A percentile compares a stretch with the other conserved stretches of the same genome.
Evolutionary conservation across 2,113 vertebrate genomes (phyloP).

Genomic region (Columba janthina): DNA sequence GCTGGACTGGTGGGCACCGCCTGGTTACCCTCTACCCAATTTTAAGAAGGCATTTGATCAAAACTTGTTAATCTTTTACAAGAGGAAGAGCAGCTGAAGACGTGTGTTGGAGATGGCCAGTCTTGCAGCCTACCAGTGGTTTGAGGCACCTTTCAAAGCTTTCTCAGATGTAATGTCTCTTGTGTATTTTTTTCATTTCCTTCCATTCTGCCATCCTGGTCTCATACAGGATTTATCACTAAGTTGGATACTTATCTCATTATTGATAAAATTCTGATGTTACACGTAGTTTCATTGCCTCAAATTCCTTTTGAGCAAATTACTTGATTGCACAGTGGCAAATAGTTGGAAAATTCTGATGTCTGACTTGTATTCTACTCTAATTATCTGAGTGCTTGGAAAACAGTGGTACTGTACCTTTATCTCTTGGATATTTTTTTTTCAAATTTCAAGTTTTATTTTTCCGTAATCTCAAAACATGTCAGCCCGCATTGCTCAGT

Average conservation of each 20-base stretch:
- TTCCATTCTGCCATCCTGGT: not conserved
- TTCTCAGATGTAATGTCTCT: not conserved
- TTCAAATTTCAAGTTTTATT: not conserved
- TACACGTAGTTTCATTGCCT: not conserved
- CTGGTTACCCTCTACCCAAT: not conserved
- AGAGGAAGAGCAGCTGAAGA: not conserved
- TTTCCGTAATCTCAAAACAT: not conserved
- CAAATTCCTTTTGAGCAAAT: not conserved
- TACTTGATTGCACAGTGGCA: not conserved
- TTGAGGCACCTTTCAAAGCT: not conserved
- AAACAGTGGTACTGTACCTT: not conserved
- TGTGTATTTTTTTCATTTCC: not conserved
- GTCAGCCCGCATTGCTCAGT: not conserved
- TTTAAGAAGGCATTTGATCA: not conserved
- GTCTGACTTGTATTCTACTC: not conserved
- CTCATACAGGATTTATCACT: not conserved
- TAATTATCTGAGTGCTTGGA: not conserved
- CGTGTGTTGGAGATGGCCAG: not conserved
- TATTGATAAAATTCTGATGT: not conserved
- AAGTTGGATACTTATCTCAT: not conserved
- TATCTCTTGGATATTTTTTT: not conserved
- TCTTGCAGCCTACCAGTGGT: not conserved
- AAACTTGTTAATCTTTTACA: not conserved
- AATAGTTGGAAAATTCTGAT: not conserved
- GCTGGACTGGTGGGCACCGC: not conserved